Conservation (phyloP, 1,140 invertebrate species). For the Drosophila subpulchrella region DNA sequence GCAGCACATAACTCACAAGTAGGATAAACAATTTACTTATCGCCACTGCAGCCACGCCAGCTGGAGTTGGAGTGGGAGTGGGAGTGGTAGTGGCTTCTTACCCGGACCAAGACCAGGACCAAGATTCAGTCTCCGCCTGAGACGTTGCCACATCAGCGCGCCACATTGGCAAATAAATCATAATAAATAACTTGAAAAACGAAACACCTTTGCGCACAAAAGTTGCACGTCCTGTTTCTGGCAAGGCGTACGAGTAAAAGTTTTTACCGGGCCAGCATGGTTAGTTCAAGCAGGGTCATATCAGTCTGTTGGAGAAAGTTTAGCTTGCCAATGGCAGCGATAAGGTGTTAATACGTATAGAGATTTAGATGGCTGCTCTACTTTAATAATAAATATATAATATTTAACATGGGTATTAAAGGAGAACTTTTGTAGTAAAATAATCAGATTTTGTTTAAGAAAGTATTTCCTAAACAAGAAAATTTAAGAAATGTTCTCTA, state of each 20-base stretch:
- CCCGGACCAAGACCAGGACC: background rate
- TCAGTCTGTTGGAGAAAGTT: background rate
- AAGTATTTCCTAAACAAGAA: too few species aligned
- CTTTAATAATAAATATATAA: background rate
- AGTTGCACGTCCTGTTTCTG: conserved; percentile 65
- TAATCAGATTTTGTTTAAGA: too few species aligned
- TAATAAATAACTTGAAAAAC: conserved; percentile 83
- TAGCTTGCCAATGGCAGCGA: conserved; percentile 11
- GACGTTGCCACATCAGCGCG: conserved; percentile 71
- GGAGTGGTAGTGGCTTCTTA: conserved; percentile 17
- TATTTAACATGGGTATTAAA: background rate
- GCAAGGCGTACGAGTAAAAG: conserved; percentile 27
- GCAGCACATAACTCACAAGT: conserved; percentile 80
- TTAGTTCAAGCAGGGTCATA: conserved; percentile 15
- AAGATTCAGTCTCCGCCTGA: conserved; percentile 40
- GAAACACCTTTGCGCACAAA: conserved; percentile 81
- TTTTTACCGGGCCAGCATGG: conserved; percentile 13
- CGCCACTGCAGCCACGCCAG: conserved; percentile 64
- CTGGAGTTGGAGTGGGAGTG: conserved; percentile 18
- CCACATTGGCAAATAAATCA: conserved; percentile 83
- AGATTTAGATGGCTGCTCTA: background rate
- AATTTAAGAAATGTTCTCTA: too few species aligned
- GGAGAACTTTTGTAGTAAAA: background rate
- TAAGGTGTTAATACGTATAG: conserved; percentile 21
- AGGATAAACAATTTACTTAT: conserved; percentile 84